Evolutionary conservation across 1,140 invertebrate species (phyloP).

Genomic region (Cotesia vestalis): DNA sequence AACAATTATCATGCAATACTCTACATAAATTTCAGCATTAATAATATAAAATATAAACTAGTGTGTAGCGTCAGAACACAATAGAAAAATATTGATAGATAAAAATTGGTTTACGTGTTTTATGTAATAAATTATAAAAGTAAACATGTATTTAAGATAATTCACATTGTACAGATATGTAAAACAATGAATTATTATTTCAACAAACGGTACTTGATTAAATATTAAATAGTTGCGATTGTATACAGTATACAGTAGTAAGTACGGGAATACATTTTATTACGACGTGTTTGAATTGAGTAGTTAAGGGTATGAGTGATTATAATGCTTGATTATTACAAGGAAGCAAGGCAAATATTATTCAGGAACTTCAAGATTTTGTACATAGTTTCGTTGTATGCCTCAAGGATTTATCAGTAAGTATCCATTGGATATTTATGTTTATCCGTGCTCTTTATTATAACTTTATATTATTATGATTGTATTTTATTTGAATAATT

Average conservation of each 20-base stretch:
- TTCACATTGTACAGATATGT: too few species aligned
- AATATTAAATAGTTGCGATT: too few species aligned
- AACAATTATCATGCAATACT: constrained; percentile 42
- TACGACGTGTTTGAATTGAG: too few species aligned
- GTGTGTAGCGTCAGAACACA: too few species aligned
- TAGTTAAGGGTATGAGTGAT: neutral
- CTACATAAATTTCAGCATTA: constrained; percentile 25
- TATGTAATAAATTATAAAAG: too few species aligned
- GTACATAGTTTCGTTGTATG: constrained; percentile 26
- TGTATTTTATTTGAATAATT: neutral
- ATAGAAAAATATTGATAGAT: neutral
- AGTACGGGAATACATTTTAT: too few species aligned
- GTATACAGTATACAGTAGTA: too few species aligned
- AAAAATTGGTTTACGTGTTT: neutral
- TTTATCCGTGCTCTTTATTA: constrained; percentile 12
- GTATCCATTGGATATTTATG: constrained; percentile 29
- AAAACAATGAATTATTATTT: too few species aligned
- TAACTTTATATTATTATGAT: neutral
- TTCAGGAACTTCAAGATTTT: constrained; percentile 26
- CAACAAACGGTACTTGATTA: too few species aligned
- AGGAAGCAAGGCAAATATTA: neutral
- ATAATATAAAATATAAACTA: constrained; percentile 28
- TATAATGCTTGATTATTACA: neutral
- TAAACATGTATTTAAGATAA: too few species aligned
- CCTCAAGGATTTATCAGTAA: constrained; percentile 32